Conservation (phyloP, 64 coral and sea anemone species). For the Dendronephthya gigantea region DNA sequence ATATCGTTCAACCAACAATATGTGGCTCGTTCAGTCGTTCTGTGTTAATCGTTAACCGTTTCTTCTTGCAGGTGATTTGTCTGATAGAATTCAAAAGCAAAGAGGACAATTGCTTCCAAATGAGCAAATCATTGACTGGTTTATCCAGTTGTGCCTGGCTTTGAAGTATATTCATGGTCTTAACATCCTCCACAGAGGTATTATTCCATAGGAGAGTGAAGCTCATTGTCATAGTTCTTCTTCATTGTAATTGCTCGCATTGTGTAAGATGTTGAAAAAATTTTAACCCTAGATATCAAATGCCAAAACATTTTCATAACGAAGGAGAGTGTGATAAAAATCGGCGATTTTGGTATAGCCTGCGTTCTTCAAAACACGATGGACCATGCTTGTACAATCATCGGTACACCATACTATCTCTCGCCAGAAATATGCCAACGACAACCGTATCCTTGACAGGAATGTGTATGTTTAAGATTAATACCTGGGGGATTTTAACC, state of each 20-base stretch:
- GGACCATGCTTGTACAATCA: conserved; percentile 90
- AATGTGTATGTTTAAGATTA: not conserved
- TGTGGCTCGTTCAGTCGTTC: not conserved
- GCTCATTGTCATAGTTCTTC: too few relatives aligned
- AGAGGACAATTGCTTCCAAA: conserved; percentile 45
- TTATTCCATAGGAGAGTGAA: not conserved
- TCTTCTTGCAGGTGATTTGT: conserved; percentile 58
- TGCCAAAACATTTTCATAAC: conserved; percentile 86
- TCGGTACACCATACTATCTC: conserved; percentile 94
- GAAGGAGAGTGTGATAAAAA: conserved; percentile 76
- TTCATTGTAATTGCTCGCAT: not conserved
- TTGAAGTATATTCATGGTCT: conserved; percentile 86
- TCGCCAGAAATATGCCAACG: conserved; percentile 94
- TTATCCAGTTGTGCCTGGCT: conserved; percentile 73
- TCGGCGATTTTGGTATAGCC: conserved; percentile 96
- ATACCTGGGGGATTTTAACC: not conserved
- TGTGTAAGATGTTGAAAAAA: too few relatives aligned
- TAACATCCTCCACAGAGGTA: conserved; percentile 93
- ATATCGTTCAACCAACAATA: too few relatives aligned
- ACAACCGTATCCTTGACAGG: conserved; percentile 82
- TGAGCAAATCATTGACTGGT: conserved; percentile 79
- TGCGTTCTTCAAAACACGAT: conserved; percentile 69
- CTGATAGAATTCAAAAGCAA: conserved; percentile 59
- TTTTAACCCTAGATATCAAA: conserved; percentile 62
- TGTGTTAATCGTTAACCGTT: not conserved